phyloP scores from a whole-genome alignment of 37 sponge, comb jelly and placozoan genomes.

The Theonella swinhoei region DNA sequence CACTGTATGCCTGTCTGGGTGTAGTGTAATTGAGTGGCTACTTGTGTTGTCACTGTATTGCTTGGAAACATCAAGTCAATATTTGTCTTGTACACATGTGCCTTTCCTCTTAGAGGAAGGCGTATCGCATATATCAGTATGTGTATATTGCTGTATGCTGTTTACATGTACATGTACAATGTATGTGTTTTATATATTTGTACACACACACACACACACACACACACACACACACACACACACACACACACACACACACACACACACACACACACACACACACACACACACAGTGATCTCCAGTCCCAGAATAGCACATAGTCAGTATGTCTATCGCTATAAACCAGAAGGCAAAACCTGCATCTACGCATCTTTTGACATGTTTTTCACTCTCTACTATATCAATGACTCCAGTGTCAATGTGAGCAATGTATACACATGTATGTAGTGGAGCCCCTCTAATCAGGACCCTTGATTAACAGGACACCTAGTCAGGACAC shows the following conservation, averaged over 20 bases:
- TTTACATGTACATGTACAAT: neutral
- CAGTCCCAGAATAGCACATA: neutral
- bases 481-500: neutral
- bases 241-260: too few relatives aligned
- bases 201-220: neutral
- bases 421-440: neutral
- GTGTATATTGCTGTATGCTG: neutral
- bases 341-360: neutral
- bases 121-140: too few relatives aligned
- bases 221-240: too few relatives aligned
- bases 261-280: too few relatives aligned
- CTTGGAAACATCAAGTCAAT: too few relatives aligned
- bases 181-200: too few relatives aligned
- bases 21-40: too few relatives aligned
- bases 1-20: too few relatives aligned
- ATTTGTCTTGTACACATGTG: too few relatives aligned
- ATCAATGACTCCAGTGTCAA: neutral
- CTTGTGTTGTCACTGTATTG: too few relatives aligned
- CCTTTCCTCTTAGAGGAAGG: too few relatives aligned
- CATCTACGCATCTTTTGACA: slow-evolving; percentile 24
- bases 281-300: too few relatives aligned
- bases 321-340: neutral
- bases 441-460: neutral
- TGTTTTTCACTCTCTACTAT: slow-evolving; percentile 8
- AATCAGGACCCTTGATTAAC: neutral